phyloP scores from a whole-genome alignment of 2,113 vertebrate genomes.

The Cyanistes caeruleus region DNA sequence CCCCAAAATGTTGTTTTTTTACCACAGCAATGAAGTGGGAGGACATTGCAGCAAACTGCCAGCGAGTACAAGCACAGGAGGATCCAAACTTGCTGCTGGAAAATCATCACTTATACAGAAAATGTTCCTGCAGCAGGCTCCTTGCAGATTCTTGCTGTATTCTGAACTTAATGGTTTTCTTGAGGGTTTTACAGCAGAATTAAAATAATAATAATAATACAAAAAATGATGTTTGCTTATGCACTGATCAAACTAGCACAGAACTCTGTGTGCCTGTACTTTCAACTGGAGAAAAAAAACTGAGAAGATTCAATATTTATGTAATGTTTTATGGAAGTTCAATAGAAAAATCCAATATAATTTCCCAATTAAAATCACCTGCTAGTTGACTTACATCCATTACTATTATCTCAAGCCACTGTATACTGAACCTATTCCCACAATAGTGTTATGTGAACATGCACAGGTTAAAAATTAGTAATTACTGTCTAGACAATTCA shows the following conservation, averaged over 20 bases:
- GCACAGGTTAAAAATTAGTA: conserved; percentile 59
- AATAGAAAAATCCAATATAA: conserved; percentile 62
- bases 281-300: conserved; percentile 1
- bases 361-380: conserved; percentile 68
- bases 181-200: neutral
- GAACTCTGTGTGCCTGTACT: neutral
- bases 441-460: neutral
- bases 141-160: neutral
- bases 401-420: conserved; percentile 27
- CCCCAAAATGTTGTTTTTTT: neutral
- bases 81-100: neutral
- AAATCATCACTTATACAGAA: neutral
- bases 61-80: neutral
- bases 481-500: conserved; percentile 68
- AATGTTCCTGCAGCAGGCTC: neutral
- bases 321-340: conserved; percentile 44
- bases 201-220: neutral
- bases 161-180: neutral
- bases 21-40: neutral
- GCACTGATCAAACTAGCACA: conserved; percentile 17
- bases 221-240: neutral
- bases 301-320: conserved; percentile 61
- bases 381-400: conserved; percentile 52
- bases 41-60: neutral
- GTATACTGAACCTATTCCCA: conserved; percentile 18